phyloP scores from a whole-genome alignment of 2,797 vertebrate species.

The Cryptoprocta ferox region DNA sequence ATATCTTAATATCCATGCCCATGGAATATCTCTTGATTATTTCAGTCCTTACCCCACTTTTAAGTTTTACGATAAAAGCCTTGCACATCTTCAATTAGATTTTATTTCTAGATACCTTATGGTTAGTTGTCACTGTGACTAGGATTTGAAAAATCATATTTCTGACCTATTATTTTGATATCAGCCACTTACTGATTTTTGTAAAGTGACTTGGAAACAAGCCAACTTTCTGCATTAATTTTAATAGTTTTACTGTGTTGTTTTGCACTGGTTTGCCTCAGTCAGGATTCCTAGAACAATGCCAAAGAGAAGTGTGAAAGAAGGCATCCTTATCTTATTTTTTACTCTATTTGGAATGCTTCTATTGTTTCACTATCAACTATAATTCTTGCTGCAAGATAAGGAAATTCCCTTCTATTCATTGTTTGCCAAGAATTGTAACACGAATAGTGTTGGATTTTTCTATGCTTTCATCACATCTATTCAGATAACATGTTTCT shows the following conservation, averaged over 20 bases:
- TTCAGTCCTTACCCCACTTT: background rate
- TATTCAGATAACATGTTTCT: conserved; percentile 18
- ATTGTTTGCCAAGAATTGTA: conserved; percentile 49
- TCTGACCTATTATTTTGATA: conserved; percentile 36
- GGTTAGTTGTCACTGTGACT: background rate
- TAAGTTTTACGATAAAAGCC: background rate
- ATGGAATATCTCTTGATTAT: background rate
- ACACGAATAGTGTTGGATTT: background rate
- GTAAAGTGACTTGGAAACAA: conserved; percentile 55
- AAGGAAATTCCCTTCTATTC: conserved; percentile 49
- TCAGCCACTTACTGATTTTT: conserved; percentile 25
- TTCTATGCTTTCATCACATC: conserved; percentile 30
- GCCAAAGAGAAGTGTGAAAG: background rate
- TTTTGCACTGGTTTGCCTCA: background rate
- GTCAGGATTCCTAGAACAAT: conserved; percentile 23
- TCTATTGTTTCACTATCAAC: conserved; percentile 8
- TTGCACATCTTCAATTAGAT: background rate
- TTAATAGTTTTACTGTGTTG: conserved; percentile 11
- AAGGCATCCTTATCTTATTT: conserved; percentile 20
- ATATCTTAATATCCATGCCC: background rate
- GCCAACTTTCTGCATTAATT: conserved; percentile 45
- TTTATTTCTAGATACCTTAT: background rate
- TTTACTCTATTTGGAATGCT: background rate
- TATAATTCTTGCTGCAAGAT: conserved; percentile 53
- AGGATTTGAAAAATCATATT: conserved; percentile 6